A percentile compares a stretch with the other conserved stretches of the same genome.
Conservation (phyloP, 2,888 invertebrate genomes). For the Microctonus hyperodae region DNA sequence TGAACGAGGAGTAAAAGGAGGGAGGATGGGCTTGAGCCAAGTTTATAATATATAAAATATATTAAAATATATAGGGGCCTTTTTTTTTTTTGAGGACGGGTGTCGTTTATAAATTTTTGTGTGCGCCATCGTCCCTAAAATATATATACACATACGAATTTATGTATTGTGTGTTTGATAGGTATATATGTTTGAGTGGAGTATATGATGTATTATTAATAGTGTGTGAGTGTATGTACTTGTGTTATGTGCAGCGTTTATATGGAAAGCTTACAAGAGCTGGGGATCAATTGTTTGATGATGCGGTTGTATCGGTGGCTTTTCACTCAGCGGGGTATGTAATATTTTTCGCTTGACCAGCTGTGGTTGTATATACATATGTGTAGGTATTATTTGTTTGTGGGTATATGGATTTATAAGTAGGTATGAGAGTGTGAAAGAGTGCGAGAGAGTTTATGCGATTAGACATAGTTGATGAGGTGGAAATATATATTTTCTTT, state of each 20-base stretch:
- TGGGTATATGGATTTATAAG: no score
- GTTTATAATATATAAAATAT: slow-evolving; percentile 1
- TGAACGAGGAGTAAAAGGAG: slow-evolving; percentile 13
- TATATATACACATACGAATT: no score
- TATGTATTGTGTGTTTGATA: background rate
- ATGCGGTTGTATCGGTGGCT: slow-evolving; percentile 43
- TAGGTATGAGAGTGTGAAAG: no score
- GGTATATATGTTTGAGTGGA: background rate
- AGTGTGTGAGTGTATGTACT: no score
- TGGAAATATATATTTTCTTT: slow-evolving; percentile 30
- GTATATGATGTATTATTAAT: background rate
- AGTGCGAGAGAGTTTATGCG: no score
- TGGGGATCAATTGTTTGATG: slow-evolving; percentile 32
- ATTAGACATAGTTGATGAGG: slow-evolving; percentile 38
- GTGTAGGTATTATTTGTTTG: no score
- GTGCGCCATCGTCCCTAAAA: background rate
- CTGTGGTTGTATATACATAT: slow-evolving; percentile 38
- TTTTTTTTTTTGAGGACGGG: background rate
- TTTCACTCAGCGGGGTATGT: slow-evolving; percentile 47
- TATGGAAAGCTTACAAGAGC: no score
- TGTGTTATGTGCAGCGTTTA: slow-evolving; percentile 7
- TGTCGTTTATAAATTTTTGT: background rate
- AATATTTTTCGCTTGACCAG: slow-evolving; percentile 52
- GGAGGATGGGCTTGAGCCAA: slow-evolving; percentile 28
- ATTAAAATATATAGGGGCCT: background rate